Evolutionary conservation across 2,888 invertebrate genomes (phyloP).

Genomic region (Oscheius sp.): DNA sequence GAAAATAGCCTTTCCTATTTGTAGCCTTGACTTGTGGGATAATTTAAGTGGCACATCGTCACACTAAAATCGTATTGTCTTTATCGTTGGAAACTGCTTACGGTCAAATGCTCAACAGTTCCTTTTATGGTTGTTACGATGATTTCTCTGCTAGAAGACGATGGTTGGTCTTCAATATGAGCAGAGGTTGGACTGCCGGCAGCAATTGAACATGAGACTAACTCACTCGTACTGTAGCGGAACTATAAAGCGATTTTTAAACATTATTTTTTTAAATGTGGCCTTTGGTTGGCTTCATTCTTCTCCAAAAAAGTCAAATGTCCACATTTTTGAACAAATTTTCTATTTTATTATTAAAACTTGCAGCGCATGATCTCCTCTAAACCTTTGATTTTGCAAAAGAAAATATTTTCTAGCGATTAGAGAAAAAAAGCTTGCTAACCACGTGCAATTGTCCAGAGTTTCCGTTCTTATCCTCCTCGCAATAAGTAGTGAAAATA

Average conservation of each 20-base stretch:
- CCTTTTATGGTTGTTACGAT: conserved; percentile 14
- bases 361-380: neutral
- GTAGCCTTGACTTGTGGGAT: neutral
- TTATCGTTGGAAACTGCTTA: too few relatives aligned
- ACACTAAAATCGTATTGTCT: too few relatives aligned
- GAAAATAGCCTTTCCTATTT: conserved; percentile 10
- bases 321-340: too few relatives aligned
- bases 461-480: neutral
- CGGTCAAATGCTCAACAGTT: too few relatives aligned
- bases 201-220: neutral
- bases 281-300: too few relatives aligned
- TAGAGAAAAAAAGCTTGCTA: neutral
- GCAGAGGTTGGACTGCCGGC: neutral
- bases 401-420: neutral
- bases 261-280: neutral
- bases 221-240: neutral
- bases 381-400: neutral
- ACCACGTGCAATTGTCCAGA: neutral
- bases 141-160: neutral
- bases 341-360: neutral
- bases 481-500: neutral
- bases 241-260: neutral
- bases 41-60: too few relatives aligned
- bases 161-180: neutral
- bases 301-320: too few relatives aligned